Base-by-base conservation (phyloP, 1,140 invertebrate species). In the Harlomillsia oculata region DNA sequence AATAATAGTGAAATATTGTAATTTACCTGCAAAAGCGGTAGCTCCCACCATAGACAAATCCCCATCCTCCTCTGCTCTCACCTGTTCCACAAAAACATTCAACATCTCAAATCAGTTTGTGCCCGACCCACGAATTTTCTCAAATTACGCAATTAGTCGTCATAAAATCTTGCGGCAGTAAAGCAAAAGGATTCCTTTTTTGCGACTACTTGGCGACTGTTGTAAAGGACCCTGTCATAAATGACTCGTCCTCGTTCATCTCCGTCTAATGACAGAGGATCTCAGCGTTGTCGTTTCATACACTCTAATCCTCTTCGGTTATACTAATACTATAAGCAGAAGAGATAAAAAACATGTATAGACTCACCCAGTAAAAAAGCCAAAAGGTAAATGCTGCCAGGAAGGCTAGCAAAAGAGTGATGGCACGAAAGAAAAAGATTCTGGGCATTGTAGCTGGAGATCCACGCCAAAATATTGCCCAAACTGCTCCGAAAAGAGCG, bases 281-380 rank as follows among this genome's bases (percentile, higher is more conserved):
- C n/a, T n/a, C n/a, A n/a, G n/a, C n/a, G n/a, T n/a, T n/a, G n/a
- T n/a, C n/a, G n/a, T n/a, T n/a, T n/a, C n/a, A n/a, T n/a, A n/a
- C n/a, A n/a, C n/a, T n/a, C n/a, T n/a, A n/a, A n/a, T n/a, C n/a
- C n/a, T n/a, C n/a, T n/a, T n/a, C n/a, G n/a, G n/a, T n/a, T n/a
- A n/a, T n/a, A n/a, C n/a, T n/a, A n/a, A n/a, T n/a, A n/a, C n/a
- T n/a, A n/a, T n/a, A n/a, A n/a, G n/a, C n/a, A n/a, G n/a, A n/a
- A n/a, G n/a, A n/a, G n/a, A n/a, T n/a, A n/a, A 53, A 53, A 40
- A 29, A n/a, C 40, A 43, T n/a, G 25, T 77, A 55, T 61, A 91
- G 81, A 77, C 95, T 84, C 39, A 94, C 89, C 65, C 90, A 83
- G 69, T 97, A 99, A 72, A 98, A 98, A 0, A 98, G 75, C 94